phyloP scores from a whole-genome alignment of 2,797 vertebrate species.

The Lepus oiostolus region DNA sequence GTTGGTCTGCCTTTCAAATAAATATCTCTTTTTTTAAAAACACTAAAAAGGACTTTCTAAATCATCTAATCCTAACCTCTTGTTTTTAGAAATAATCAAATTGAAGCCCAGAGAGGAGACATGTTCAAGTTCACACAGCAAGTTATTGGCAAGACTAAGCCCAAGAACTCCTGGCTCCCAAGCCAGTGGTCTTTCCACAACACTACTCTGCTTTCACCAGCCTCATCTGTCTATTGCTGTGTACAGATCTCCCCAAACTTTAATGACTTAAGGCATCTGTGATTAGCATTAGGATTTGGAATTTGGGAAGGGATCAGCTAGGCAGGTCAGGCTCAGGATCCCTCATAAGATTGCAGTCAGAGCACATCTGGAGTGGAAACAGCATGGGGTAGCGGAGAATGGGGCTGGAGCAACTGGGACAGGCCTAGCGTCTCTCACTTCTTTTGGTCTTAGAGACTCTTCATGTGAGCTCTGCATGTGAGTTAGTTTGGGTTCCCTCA shows the following conservation, averaged over 20 bases:
- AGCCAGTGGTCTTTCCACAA: constrained; percentile 4
- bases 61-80: neutral
- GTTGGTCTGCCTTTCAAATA: too few relatives aligned
- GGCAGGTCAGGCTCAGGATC: neutral
- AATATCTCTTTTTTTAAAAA: too few relatives aligned
- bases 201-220: neutral
- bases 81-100: constrained; percentile 58
- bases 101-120: constrained; percentile 6
- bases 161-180: neutral
- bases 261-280: constrained; percentile 6
- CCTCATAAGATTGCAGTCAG: neutral
- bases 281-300: neutral
- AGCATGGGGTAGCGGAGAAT: neutral
- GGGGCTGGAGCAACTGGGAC: neutral
- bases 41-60: constrained; percentile 52
- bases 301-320: neutral
- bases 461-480: neutral
- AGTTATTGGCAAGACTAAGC: neutral
- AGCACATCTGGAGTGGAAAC: neutral
- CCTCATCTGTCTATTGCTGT: neutral
- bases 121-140: neutral
- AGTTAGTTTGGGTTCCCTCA: constrained; percentile 39
- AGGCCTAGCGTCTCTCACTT: neutral
- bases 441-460: neutral
- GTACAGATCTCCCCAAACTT: neutral